Evolutionary conservation across 2,113 vertebrate genomes (phyloP).

Genomic region (Lamprologus tigripictilis): DNA sequence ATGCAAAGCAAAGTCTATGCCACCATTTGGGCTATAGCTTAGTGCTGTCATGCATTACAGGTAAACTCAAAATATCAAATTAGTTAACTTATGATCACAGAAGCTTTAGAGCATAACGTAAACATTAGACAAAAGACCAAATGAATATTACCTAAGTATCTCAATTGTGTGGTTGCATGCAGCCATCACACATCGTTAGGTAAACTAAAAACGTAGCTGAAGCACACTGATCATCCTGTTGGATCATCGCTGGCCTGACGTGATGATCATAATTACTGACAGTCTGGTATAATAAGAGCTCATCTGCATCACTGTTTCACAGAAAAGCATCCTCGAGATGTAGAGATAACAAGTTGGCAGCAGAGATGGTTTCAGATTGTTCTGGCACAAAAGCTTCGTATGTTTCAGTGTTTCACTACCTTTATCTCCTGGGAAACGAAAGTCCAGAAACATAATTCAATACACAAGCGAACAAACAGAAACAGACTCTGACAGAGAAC

Average conservation of each 20-base stretch:
- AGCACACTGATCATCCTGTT: not conserved
- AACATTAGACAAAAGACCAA: no score
- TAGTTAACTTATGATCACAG: no score
- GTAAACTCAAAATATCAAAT: no score
- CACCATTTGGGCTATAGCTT: no score
- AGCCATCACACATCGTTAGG: fast-evolving
- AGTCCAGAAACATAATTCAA: fast-evolving
- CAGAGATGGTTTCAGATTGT: not conserved
- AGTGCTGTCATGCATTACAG: no score
- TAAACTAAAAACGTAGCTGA: fast-evolving
- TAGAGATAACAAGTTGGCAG: not conserved
- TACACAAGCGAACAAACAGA: fast-evolving
- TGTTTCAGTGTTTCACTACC: not conserved
- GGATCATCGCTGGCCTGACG: not conserved
- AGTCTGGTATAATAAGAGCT: not conserved
- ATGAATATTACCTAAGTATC: no score
- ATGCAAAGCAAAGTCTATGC: no score
- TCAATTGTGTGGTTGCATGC: no score
- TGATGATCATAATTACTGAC: not conserved
- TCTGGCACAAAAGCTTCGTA: not conserved
- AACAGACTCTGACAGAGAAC: not conserved
- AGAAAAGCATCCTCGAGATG: not conserved
- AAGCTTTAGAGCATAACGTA: no score
- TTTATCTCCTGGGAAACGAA: fast-evolving
- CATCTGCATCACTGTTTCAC: not conserved